A percentile compares a stretch with the other conserved stretches of the same genome.
Evolutionary conservation across 2,888 invertebrate genomes (phyloP).

Genomic region (Pteria penguin): DNA sequence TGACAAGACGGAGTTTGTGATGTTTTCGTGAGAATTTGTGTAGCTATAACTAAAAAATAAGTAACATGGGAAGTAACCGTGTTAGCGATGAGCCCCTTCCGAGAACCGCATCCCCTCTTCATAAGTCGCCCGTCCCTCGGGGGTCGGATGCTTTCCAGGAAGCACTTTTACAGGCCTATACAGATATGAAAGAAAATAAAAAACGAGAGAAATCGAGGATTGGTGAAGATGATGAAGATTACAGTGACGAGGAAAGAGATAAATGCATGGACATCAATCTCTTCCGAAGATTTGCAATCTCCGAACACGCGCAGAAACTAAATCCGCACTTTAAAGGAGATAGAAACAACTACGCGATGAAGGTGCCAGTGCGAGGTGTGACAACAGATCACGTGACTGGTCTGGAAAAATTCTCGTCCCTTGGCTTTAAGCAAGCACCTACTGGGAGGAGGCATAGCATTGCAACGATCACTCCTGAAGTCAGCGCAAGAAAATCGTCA

Average conservation of each 20-base stretch:
- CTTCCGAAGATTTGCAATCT: constrained; percentile 12
- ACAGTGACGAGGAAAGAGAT: constrained; percentile 21
- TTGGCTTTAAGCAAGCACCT: not conserved
- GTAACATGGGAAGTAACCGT: not conserved
- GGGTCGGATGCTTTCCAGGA: constrained; percentile 20
- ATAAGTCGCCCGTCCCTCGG: not conserved
- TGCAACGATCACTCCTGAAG: not conserved
- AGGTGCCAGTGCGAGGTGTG: not conserved
- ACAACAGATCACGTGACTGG: not conserved
- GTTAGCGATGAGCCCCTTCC: not conserved
- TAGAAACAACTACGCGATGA: not conserved
- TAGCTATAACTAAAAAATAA: too few species aligned
- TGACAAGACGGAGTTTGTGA: too few species aligned
- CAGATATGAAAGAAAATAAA: constrained; percentile 12
- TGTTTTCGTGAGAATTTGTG: too few species aligned
- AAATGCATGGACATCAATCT: constrained; percentile 20
- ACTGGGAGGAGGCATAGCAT: constrained; percentile 2
- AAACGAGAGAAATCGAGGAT: not conserved
- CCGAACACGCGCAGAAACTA: constrained; percentile 1
- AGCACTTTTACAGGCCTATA: constrained; percentile 8
- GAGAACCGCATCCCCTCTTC: not conserved
- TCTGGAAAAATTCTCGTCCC: not conserved
- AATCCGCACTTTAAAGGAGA: not conserved
- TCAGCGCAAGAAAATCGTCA: not conserved
- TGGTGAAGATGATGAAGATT: constrained; percentile 19